These are phyloP conservation scores for Acromyrmex echinatior DNA, from an alignment of 1,140 invertebrate species.

Conservation along the genomic window DNA sequence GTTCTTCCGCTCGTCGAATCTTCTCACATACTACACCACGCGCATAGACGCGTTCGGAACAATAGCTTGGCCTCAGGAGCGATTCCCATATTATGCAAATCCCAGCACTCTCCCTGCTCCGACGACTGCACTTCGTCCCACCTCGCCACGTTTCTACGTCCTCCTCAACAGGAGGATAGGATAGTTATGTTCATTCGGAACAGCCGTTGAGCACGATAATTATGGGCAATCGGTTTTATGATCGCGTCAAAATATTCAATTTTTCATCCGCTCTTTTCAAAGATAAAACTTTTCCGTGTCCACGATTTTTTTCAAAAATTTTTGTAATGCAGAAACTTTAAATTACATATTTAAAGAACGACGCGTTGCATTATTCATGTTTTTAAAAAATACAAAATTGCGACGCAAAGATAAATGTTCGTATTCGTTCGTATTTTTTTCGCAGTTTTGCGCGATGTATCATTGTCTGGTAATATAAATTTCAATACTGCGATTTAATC, in stretches of 20 bases:
- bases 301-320: background rate
- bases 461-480: background rate
- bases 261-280: background rate
- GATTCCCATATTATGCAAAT: constrained; percentile 85
- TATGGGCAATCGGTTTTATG: constrained; percentile 27
- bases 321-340: background rate
- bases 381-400: constrained; percentile 2
- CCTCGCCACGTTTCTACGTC: background rate
- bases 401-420: constrained; percentile 4
- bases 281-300: background rate
- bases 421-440: background rate
- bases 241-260: constrained; percentile 3
- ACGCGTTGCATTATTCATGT: background rate
- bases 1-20: constrained; percentile 82
- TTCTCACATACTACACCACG: constrained; percentile 82
- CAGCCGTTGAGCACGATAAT: constrained; percentile 34
- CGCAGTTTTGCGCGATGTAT: background rate
- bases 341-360: constrained; percentile 5
- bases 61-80: constrained; percentile 78
- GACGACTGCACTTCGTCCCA: background rate
- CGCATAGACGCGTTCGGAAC: constrained; percentile 78
- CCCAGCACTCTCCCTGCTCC: constrained; percentile 66
- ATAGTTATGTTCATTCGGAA: constrained; percentile 53
- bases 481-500: constrained; percentile 37
- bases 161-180: constrained; percentile 41